phyloP scores from a whole-genome alignment of 2,888 invertebrate genomes.

The Drosophila cognata region DNA sequence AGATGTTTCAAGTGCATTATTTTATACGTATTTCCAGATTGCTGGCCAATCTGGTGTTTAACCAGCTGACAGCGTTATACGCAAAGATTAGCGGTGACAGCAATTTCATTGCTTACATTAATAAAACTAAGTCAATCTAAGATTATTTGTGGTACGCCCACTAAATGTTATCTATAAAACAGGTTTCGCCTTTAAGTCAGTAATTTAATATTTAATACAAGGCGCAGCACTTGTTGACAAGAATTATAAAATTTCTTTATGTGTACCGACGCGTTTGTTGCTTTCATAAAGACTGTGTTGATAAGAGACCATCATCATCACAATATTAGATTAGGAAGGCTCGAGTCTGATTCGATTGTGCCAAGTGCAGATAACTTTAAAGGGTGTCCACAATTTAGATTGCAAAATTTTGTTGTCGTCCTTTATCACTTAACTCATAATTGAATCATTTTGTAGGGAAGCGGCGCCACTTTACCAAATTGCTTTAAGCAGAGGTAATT shows the following conservation, averaged over 20 bases:
- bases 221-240: conserved; percentile 6
- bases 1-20: background rate
- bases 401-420: background rate
- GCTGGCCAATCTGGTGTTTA: conserved; percentile 4
- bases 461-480: conserved; percentile 3
- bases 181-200: background rate
- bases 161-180: background rate
- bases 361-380: background rate
- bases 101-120: background rate
- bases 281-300: conserved; percentile 19
- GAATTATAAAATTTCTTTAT: conserved; percentile 5
- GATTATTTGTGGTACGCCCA: background rate
- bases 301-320: conserved; percentile 26
- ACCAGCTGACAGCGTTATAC: background rate
- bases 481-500: background rate
- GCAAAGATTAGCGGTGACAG: background rate
- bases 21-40: background rate
- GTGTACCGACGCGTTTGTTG: background rate
- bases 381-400: background rate
- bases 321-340: conserved; percentile 28
- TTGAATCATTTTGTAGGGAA: background rate
- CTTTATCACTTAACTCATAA: background rate
- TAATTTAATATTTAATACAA: background rate
- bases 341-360: background rate
- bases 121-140: background rate